Base-by-base conservation (phyloP, 2,888 invertebrate genomes). In the Drosophila peninsularis region DNA sequence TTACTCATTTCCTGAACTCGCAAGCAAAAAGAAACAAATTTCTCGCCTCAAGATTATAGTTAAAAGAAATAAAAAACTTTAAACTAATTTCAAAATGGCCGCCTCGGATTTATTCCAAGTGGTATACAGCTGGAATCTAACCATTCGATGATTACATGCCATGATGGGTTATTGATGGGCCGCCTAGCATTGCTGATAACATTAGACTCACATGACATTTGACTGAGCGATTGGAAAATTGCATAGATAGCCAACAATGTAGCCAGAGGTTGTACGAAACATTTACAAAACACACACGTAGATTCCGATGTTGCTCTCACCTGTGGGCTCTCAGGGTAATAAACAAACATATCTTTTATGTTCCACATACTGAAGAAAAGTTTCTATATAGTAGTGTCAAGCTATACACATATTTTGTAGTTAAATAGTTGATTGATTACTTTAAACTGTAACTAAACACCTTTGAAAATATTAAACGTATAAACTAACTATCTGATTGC, bases 141-240 rank as follows among this genome's bases (percentile, higher is more conserved):
- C 39, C 39, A 49, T 68, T 78, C 49, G 36, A 37, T 53, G 54
- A 74, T 76, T 71, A 55, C 76, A 71, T 57, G 58, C 30, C 41
- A 17, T 42, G 30, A 52, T 60, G 41, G 60, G 47, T 52, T 50
- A 71, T 66, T 62, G 62, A 74, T 76, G 65, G 42, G 55, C 27
- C 19, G 45, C 53, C 47, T 36, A 17, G 36, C 24, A 45, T 53
- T 41, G 57, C 74, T 78, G 75, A 76, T 76, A 78, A 78, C 75
- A 60, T 54, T 56, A 74, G 74, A 57, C 70, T 78, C 78, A 76
- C 78, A 78, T 76, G 75, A 76, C 75, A 73, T 69, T 68, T 55
- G 61, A 34, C 19, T 52, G 45, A 39, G 50, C 62, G 62, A 47
- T 54, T 61, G 56, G 52, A 32, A 54, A 78, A 69, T 78, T 60